phyloP scores from a whole-genome alignment of 2,888 invertebrate species.

The Cordilura impudica region DNA sequence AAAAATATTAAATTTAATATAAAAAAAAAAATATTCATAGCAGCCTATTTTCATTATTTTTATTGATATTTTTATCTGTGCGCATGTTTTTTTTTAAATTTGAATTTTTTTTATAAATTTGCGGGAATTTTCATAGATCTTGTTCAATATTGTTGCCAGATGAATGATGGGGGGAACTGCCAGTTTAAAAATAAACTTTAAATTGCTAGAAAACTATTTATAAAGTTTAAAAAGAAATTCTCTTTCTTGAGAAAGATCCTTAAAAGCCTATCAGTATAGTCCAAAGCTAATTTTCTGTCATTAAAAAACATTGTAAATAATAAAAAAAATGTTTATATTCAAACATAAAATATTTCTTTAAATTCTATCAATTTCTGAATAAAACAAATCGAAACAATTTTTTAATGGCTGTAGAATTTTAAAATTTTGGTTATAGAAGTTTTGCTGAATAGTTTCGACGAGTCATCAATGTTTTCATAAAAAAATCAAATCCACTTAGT shows the following conservation, averaged over 20 bases:
- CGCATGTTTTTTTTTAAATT: constrained; percentile 43
- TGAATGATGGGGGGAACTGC: constrained; percentile 46
- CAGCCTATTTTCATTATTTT: constrained; percentile 53
- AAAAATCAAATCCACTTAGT: too few relatives aligned
- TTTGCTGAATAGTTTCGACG: too few relatives aligned
- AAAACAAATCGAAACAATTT: too few relatives aligned
- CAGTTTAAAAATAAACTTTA: constrained; percentile 1
- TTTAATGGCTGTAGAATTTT: too few relatives aligned
- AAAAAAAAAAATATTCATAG: constrained; percentile 49
- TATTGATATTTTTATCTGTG: constrained; percentile 41
- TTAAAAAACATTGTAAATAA: neutral
- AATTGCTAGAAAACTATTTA: neutral
- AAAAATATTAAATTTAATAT: constrained; percentile 37
- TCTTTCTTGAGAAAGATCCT: neutral
- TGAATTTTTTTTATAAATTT: neutral
- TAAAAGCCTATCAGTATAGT: too few relatives aligned
- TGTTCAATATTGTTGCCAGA: constrained; percentile 59
- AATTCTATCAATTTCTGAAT: neutral
- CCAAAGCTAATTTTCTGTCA: too few relatives aligned
- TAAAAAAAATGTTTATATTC: neutral
- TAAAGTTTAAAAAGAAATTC: neutral
- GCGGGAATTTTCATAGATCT: constrained; percentile 18
- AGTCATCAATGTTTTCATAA: too few relatives aligned
- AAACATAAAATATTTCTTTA: neutral
- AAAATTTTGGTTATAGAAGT: too few relatives aligned